A percentile compares a stretch with the other conserved stretches of the same genome.
phyloP scores from a whole-genome alignment of 2,888 invertebrate genomes.

The Cryptocephalus primarius region DNA sequence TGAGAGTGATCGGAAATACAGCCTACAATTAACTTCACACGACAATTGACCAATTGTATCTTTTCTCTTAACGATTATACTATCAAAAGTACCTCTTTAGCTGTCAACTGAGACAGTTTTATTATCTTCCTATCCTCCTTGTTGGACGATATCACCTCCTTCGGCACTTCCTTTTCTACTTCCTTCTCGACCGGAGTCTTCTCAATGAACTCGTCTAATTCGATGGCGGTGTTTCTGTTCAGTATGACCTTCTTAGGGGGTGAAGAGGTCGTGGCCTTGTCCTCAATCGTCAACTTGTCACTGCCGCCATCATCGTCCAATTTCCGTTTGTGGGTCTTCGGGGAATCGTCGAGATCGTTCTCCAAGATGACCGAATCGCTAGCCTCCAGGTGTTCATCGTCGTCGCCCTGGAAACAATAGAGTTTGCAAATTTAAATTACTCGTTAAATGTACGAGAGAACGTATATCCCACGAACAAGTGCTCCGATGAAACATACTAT shows the following conservation, averaged over 20 bases:
- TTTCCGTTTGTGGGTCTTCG: conserved; percentile 25
- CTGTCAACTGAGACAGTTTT: conserved; percentile 46
- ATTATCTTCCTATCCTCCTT: conserved; percentile 21
- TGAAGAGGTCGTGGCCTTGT: conserved; percentile 23
- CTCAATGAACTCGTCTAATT: conserved; percentile 12
- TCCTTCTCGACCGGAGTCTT: conserved; percentile 20
- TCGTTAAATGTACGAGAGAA: not conserved
- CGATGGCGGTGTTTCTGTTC: conserved; percentile 38
- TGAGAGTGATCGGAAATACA: too few species aligned
- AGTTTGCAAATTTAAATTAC: not conserved
- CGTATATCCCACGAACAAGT: too few species aligned
- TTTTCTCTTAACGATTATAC: too few species aligned
- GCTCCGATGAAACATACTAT: not conserved
- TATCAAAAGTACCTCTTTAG: conserved; percentile 48
- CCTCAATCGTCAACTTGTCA: conserved; percentile 7
- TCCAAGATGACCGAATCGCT: conserved; percentile 31
- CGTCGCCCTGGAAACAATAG: conserved; percentile 31
- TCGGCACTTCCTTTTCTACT: conserved; percentile 14
- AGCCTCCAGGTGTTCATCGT: conserved; percentile 30
- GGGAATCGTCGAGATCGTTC: conserved; percentile 24
- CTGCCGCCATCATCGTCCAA: conserved; percentile 12
- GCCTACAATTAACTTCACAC: too few species aligned
- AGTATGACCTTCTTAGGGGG: conserved; percentile 52
- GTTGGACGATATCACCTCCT: conserved; percentile 3
- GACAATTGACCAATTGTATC: too few species aligned